phyloP scores from a whole-genome alignment of 1,140 invertebrate species.

The Drosophila virilis region DNA sequence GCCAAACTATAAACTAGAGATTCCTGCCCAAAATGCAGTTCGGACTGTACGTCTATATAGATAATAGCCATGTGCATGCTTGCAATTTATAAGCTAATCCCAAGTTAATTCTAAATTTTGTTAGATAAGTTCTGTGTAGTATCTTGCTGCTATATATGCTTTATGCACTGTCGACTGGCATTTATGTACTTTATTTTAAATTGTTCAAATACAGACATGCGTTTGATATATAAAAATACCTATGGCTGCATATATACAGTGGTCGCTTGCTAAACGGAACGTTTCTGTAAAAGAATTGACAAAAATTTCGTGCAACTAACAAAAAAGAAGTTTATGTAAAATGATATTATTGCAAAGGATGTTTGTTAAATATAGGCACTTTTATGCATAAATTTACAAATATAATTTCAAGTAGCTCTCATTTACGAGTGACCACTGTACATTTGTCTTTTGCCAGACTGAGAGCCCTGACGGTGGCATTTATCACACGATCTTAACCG shows the following conservation, averaged over 20 bases:
- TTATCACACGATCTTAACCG: constrained; percentile 44
- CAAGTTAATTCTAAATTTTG: not conserved
- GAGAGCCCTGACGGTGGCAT: constrained; percentile 34
- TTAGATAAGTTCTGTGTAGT: constrained; percentile 12
- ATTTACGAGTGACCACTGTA: not conserved
- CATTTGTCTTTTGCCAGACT: constrained; percentile 8
- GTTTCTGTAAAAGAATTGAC: too few relatives aligned
- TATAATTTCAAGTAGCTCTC: not conserved
- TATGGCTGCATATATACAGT: constrained; percentile 12
- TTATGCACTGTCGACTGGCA: constrained; percentile 8
- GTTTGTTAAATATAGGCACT: too few relatives aligned
- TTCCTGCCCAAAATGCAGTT: not conserved
- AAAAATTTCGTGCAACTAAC: too few relatives aligned
- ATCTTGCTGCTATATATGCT: constrained; percentile 1
- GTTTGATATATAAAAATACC: constrained; percentile 13
- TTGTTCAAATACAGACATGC: constrained; percentile 39
- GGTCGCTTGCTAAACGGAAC: not conserved
- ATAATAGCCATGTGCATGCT: not conserved
- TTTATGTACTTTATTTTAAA: constrained; percentile 39
- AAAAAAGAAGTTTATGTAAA: too few relatives aligned
- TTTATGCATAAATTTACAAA: not conserved
- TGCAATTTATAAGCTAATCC: constrained; percentile 12
- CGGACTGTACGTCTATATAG: constrained; percentile 2
- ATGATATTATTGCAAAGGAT: too few relatives aligned
- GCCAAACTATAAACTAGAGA: not conserved